A percentile compares a stretch with the other conserved stretches of the same genome.
Evolutionary conservation across 2,113 vertebrate species (phyloP).

Genomic region (Sprattus sprattus): DNA sequence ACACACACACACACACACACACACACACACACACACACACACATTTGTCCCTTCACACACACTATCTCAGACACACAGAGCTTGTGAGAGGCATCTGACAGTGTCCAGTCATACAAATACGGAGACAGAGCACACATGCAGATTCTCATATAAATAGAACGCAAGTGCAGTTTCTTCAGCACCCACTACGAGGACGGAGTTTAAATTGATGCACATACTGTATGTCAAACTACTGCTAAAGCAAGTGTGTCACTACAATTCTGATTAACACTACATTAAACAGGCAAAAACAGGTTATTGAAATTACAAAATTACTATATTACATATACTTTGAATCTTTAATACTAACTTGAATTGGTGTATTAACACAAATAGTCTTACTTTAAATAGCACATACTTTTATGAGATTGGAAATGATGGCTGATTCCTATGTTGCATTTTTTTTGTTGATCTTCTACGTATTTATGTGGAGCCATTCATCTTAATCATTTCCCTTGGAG

Average conservation of each 20-base stretch:
- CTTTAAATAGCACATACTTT: neutral
- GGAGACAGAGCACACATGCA: neutral
- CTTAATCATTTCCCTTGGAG: conserved; percentile 41
- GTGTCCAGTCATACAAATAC: neutral
- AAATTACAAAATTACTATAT: neutral
- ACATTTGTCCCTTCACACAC: conserved; percentile 1
- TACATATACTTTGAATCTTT: neutral
- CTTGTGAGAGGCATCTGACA: neutral
- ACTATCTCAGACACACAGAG: neutral
- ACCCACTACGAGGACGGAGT: neutral
- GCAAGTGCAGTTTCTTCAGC: neutral
- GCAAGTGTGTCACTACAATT: neutral
- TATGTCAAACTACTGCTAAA: neutral
- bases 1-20: neutral
- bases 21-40: conserved; percentile 2
- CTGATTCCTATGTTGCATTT: neutral
- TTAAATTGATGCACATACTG: neutral
- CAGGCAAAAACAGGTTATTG: neutral
- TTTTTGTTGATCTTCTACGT: neutral
- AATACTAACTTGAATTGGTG: neutral
- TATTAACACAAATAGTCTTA: neutral
- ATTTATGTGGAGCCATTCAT: conserved; percentile 35
- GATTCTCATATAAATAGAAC: neutral
- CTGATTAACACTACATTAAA: neutral
- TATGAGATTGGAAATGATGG: neutral